These are phyloP conservation scores for Limnothrissa miodon DNA, from an alignment of 2,113 vertebrate species.

Conservation along the genomic window DNA sequence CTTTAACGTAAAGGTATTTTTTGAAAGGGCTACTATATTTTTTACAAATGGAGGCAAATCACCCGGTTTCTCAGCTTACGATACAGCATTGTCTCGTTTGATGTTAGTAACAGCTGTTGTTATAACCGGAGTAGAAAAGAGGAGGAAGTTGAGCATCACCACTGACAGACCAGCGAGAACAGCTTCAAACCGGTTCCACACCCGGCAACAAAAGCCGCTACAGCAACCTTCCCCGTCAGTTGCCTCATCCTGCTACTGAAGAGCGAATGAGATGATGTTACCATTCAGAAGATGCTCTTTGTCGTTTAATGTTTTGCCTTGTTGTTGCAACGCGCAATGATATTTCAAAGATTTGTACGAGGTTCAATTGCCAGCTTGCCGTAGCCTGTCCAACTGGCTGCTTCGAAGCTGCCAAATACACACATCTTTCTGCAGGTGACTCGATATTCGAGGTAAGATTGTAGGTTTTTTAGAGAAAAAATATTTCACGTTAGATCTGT, in stretches of 20 bases:
- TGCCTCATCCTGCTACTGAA: neutral
- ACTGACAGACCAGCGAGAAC: constrained; percentile 46
- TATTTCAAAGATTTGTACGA: neutral
- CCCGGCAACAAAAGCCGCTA: constrained; percentile 48
- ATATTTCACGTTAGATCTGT: neutral
- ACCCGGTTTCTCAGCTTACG: neutral
- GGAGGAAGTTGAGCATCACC: constrained; percentile 31
- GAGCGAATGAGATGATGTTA: neutral
- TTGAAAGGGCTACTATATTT: neutral
- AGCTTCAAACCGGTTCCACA: constrained; percentile 53
- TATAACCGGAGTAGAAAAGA: neutral
- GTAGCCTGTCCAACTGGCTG: constrained; percentile 23
- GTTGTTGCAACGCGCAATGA: constrained; percentile 21
- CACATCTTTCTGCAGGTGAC: neutral
- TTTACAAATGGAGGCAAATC: neutral
- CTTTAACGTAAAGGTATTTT: neutral
- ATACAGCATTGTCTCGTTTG: neutral
- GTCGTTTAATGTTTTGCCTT: neutral
- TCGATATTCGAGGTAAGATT: constrained; percentile 30
- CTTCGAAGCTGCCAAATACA: neutral
- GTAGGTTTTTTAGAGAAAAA: neutral
- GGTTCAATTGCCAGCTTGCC: constrained; percentile 15
- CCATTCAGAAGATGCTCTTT: neutral
- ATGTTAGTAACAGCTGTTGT: constrained; percentile 25
- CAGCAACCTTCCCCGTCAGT: constrained; percentile 9